Evolutionary conservation across 2,888 invertebrate genomes (phyloP), one percentile per base, ranked within the genome.

Genomic region (Acanthococcus lagerstroemiae): DNA sequence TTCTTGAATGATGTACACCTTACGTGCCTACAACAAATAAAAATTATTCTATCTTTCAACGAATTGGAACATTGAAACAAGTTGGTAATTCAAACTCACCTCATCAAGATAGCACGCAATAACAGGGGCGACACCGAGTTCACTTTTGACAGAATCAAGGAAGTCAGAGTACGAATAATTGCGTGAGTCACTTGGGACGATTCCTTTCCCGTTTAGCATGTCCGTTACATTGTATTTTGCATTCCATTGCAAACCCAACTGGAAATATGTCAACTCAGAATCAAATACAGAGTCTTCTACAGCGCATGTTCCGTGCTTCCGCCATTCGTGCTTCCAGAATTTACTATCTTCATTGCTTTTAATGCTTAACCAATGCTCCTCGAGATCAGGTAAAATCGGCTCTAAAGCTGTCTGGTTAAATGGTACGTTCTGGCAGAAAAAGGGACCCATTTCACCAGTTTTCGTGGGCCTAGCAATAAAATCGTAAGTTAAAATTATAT

Each of bases 241-340:
- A 2, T 83, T 78, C 80, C 84, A 83, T 1, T 77, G 73, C 3
- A 89, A 73, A 0, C 86, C 88, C 69, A 81, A 78, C 0, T 76
- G 74, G 72, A 90, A 90, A 74, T 87, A 90, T 72, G 85, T 85
- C 0, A 79, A 71, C 72, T 88, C 85, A 19, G 80, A 80, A 70
- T 82, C 78, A 0, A 89, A 73, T 3, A 75, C 71, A 0, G 81
- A 77, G 3, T 87, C 69, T 4, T 75, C 70, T 0, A 82, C 79
- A 1, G 89, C 86, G 73, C 90, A 90, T 0, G 89, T 88, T 2
- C 90, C 90, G 74, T 90, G 90, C 72, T 90, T 90, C 0, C 78
- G 74, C 90, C 90, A 90, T 75, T 90, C 90, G 72, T 90, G 89
- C 67, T 82, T 78, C 89, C 89, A 90, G 22, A 90, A 78, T 9